Base-by-base conservation (phyloP, 2,113 vertebrate species). In the Galeopterus variegatus region DNA sequence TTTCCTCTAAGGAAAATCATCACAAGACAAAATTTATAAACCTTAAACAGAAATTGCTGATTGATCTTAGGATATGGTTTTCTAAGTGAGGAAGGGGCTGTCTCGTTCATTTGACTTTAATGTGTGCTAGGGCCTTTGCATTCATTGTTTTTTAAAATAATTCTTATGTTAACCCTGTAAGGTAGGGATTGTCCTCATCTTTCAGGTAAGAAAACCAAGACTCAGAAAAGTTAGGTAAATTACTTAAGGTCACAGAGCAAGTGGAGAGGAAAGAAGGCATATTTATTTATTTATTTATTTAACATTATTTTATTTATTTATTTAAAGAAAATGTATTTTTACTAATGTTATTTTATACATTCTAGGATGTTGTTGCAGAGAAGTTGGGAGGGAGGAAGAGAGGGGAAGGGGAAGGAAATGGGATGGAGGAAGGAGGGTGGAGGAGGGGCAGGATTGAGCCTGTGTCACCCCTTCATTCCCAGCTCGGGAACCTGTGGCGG, bases 41-140 rank as follows among this genome's bases (percentile, higher is more conserved):
- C 41, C 50, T 88, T 72, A 79, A 94, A 69, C 36, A 65, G 86
- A 94, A 90, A 93, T 65, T 77, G 28, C 56, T 62, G 52, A 73
- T 77, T 84, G 82, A 91, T 88, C 89, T 93, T 86, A 92, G 45
- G 48, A 72, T 28, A 52, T 65, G 21, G 14, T 31, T 94, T 95
- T 72, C 52, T 88, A 88, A 88, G 28, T 23, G 70, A 91, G 19
- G 5, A 45, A 67, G 45, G 2, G n/a, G 58, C 17, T 52, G 5
- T 33, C 41, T 41, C 11, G 19, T 73, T 73, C n/a, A 21, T 79
- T 90, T 62, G 26, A 52, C 92, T 76, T 88, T 64, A 79, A 15
- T 65, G 58, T 36, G 31, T 23, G 8, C 13, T 58, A 8, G 3
- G 15, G 33, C 58, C 45, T 28, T 50, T 67, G 41, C 7, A n/a